phyloP scores from a whole-genome alignment of 1,140 invertebrate species.

The Aricia agestis region DNA sequence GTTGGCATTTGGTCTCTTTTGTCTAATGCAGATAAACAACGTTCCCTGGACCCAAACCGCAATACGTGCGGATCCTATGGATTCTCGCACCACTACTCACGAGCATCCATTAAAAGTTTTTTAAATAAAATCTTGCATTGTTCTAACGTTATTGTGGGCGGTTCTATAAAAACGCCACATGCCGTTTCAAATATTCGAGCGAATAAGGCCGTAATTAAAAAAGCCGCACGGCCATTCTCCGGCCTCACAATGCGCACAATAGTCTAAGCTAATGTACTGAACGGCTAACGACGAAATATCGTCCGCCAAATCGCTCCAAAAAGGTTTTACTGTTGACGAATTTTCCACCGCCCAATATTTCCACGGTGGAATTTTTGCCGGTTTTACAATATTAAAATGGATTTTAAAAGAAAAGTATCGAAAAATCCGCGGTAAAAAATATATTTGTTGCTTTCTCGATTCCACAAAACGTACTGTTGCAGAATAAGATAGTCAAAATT shows the following conservation, averaged over 20 bases:
- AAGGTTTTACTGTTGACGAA: constrained; percentile 3
- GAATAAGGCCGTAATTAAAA: constrained; percentile 1
- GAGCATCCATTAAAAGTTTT: no score
- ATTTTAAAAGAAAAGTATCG: not conserved
- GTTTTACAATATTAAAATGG: constrained; percentile 3
- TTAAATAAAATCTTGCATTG: no score
- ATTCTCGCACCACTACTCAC: no score
- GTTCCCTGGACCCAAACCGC: no score
- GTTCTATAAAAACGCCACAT: not conserved
- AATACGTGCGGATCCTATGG: no score
- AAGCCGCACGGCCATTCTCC: not conserved
- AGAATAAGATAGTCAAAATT: not conserved
- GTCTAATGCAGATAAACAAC: no score
- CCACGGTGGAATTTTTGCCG: not conserved
- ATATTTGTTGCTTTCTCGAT: not conserved
- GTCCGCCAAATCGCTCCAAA: constrained; percentile 7
- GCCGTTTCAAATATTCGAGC: not conserved
- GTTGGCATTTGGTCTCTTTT: no score
- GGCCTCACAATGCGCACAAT: not conserved
- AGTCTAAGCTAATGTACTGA: constrained; percentile 8
- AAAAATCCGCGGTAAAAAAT: not conserved
- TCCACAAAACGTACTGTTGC: not conserved
- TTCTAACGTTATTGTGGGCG: no score
- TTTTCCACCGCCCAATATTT: not conserved
- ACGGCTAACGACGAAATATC: not conserved